phyloP scores from a whole-genome alignment of 2,113 vertebrate species.

The Ammodramus savannarum region DNA sequence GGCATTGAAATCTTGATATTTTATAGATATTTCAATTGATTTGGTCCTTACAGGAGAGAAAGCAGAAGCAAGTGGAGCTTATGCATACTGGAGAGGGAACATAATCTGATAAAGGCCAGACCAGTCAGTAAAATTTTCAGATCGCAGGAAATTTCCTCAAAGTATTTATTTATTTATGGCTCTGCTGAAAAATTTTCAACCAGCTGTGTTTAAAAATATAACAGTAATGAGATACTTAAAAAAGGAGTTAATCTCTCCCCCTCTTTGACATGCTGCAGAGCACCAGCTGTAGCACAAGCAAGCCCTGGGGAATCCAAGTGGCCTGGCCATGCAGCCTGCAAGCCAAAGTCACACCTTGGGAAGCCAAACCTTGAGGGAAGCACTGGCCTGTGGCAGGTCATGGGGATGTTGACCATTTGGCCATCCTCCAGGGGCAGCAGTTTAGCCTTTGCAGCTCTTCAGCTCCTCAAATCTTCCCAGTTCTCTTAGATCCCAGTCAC shows the following conservation, averaged over 20 bases:
- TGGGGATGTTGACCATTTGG: neutral
- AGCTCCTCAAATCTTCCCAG: neutral
- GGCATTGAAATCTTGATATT: neutral
- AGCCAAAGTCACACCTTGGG: neutral
- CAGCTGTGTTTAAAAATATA: slow-evolving; percentile 54
- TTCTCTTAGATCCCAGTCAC: neutral
- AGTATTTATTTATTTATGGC: slow-evolving; percentile 45
- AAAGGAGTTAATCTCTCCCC: slow-evolving; percentile 36
- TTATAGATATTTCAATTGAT: neutral
- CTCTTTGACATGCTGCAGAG: neutral
- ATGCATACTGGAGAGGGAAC: neutral
- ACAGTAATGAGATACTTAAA: slow-evolving; percentile 34
- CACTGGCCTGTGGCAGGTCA: neutral
- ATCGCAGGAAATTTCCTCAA: neutral
- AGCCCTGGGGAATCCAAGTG: neutral
- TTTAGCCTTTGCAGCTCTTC: neutral
- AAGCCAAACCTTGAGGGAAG: neutral
- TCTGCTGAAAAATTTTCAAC: neutral
- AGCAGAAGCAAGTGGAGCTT: neutral
- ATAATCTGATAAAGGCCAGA: neutral
- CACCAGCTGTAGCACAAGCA: neutral
- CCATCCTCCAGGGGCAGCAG: neutral
- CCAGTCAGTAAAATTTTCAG: neutral
- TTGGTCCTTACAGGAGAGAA: neutral
- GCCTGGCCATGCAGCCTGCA: neutral